These are phyloP conservation scores for Opisthocomus hoazin DNA, from an alignment of 2,113 vertebrate species.

Conservation along the genomic window DNA sequence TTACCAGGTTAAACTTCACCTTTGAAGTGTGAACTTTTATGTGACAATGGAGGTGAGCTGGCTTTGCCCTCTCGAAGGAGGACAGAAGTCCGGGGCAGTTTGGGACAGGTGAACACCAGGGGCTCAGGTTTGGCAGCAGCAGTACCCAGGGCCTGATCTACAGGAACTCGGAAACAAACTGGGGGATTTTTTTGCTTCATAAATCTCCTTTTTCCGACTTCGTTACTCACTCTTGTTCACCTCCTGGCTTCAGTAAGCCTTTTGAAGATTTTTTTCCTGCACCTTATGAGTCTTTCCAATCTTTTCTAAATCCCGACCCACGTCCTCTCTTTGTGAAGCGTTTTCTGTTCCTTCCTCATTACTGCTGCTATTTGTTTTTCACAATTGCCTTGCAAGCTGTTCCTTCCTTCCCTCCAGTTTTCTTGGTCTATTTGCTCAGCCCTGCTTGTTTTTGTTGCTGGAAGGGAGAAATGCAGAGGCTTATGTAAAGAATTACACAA, in stretches of 20 bases:
- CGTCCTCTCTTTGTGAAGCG: background rate
- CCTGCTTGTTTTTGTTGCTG: background rate
- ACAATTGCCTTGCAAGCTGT: background rate
- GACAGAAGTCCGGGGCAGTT: background rate
- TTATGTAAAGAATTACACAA: background rate
- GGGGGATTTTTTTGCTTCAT: background rate
- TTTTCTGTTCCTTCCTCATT: background rate
- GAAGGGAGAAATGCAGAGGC: background rate
- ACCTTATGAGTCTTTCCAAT: background rate
- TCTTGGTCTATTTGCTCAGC: slow-evolving; percentile 28
- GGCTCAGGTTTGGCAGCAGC: background rate
- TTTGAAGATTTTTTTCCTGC: background rate
- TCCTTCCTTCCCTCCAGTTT: slow-evolving; percentile 12
- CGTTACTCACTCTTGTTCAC: background rate
- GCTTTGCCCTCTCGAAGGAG: background rate
- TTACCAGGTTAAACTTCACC: background rate
- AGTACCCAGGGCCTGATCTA: background rate
- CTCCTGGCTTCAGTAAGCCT: background rate
- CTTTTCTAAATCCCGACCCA: background rate
- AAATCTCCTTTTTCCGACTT: background rate
- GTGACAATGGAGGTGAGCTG: background rate
- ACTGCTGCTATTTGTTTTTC: background rate
- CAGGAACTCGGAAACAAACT: background rate
- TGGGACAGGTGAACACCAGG: background rate
- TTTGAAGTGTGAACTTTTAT: background rate